Evolutionary conservation across 2,797 vertebrate genomes (phyloP), one percentile per base, ranked within the genome.

Genomic region (Peromyscus aztecus): DNA sequence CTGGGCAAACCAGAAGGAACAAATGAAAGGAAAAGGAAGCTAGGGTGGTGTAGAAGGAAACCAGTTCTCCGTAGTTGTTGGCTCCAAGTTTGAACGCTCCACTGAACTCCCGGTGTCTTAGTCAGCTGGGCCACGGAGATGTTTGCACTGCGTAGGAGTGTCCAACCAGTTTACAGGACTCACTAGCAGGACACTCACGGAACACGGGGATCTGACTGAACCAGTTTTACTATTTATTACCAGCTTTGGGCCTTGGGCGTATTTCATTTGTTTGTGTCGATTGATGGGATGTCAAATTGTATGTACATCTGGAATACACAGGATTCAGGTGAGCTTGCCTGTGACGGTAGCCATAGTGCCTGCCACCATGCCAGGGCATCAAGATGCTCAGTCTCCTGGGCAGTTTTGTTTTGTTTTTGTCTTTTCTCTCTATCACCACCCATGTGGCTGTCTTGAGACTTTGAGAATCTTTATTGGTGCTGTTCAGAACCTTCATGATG

Each of bases 291-390:
- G 27, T 37, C 94, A 31, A 85, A 71, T 86, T 82, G 87, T 77
- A 81, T 90, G 67, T 76, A 65, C 82, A 94, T 84, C 61, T 85
- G 59, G 85, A 75, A 90, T 71, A 90, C 16, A 92, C 61, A 71
- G 23, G 37, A 69, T 67, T 84, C 81, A 69, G 93, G 75, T 31
- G 34, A 55, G 34, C 52, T 29, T 65, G 19, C 34, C 43, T 77
- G 52, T 65, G 87, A 4, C n/a, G 29, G 7, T 73, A 29, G 24
- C 37, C 21, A 16, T 27, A 75, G 31, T 75, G 81, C 37, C 19
- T 59, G 43, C 52, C 23, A 63, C 49, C 52, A 11, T 75, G 34
- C 10, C 19, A 27, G 0, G 17, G 73, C 82, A 6, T 55, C 76
- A 29, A 71, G 46, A 55, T 67, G 27, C 57, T 31, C 19, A 34